A percentile compares a stretch with the other conserved stretches of the same genome.
These are phyloP conservation scores for Brachionus rotundiformis DNA, from an alignment of 1,140 invertebrate species.

Conservation along the genomic window DNA sequence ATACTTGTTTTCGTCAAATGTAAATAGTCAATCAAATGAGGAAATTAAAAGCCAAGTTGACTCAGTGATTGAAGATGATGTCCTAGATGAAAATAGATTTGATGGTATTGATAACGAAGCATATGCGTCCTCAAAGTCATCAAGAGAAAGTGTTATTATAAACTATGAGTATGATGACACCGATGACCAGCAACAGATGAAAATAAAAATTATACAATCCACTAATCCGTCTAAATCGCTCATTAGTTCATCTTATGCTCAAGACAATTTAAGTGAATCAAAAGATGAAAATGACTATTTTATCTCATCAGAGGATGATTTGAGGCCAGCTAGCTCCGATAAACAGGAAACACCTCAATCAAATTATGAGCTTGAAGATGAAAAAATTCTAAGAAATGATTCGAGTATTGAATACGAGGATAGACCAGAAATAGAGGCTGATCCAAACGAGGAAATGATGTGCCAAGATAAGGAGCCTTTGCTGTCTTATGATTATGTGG, in stretches of 20 bases:
- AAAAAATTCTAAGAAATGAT: neutral
- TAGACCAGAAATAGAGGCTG: neutral
- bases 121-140: neutral
- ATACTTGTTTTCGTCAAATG: constrained; percentile 22
- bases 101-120: constrained; percentile 2
- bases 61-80: neutral
- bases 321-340: neutral
- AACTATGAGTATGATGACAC: constrained; percentile 18
- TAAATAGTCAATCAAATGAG: constrained; percentile 37
- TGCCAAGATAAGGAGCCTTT: neutral
- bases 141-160: neutral
- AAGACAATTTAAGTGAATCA: neutral
- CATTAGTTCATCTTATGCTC: neutral
- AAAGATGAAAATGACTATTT: neutral
- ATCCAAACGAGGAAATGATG: neutral
- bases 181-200: constrained; percentile 4
- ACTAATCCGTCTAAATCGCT: neutral
- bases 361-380: neutral
- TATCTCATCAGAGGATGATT: too few relatives aligned
- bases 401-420: neutral
- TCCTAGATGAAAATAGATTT: neutral
- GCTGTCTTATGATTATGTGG: neutral
- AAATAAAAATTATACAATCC: constrained; percentile 32
- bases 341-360: too few relatives aligned
- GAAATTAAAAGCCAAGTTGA: neutral